phyloP scores from a whole-genome alignment of 2,113 vertebrate species.

The Ellobius talpinus region DNA sequence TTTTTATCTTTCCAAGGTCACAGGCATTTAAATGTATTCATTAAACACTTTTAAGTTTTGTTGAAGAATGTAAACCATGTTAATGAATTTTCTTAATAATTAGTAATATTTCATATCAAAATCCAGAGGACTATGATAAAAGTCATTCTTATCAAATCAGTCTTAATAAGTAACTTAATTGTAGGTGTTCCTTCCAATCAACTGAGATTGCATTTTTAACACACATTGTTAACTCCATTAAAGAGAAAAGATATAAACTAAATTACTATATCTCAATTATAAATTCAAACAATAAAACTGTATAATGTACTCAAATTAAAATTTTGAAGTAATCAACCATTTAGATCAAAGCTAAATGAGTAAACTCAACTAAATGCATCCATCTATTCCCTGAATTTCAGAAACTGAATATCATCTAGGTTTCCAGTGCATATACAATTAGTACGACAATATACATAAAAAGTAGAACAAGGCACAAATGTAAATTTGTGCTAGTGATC shows the following conservation, averaged over 20 bases:
- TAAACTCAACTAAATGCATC: constrained; percentile 78
- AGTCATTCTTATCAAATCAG: constrained; percentile 48
- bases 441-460: background rate
- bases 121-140: constrained; percentile 63
- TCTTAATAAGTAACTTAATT: constrained; percentile 71
- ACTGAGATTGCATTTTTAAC: constrained; percentile 70
- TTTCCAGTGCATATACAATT: constrained; percentile 43
- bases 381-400: constrained; percentile 79
- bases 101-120: constrained; percentile 58
- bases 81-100: constrained; percentile 32
- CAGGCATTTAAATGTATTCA: constrained; percentile 39
- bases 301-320: constrained; percentile 85
- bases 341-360: constrained; percentile 82
- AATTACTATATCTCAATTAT: constrained; percentile 84
- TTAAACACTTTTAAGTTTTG: background rate
- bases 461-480: background rate
- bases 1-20: constrained; percentile 45
- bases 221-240: constrained; percentile 84
- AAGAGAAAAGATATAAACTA: constrained; percentile 82
- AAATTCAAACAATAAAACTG: constrained; percentile 82
- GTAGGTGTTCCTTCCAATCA: constrained; percentile 68
- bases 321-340: constrained; percentile 78
- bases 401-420: constrained; percentile 57
- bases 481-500: background rate
- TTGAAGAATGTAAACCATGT: background rate